Conservation (phyloP, 2,888 invertebrate genomes). For the Zaprionus bogoriensis region DNA sequence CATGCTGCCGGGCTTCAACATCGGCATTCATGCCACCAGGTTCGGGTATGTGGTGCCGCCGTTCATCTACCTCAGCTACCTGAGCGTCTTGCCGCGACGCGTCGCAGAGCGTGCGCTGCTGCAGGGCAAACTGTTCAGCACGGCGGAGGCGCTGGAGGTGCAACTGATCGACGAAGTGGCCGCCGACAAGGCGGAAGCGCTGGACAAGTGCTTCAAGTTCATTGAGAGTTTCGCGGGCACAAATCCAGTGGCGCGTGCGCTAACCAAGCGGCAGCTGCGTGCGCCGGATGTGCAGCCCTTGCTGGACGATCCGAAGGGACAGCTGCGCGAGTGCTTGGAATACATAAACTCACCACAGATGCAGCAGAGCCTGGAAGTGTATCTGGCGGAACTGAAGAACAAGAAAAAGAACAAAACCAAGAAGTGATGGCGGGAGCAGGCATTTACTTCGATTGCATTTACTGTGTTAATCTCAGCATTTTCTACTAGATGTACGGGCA, state of each 20-base stretch:
- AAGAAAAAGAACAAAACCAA: slow-evolving; percentile 27
- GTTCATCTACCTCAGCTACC: slow-evolving; percentile 88
- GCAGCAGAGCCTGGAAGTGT: slow-evolving; percentile 84
- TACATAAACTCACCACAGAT: slow-evolving; percentile 86
- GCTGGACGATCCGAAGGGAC: slow-evolving; percentile 85
- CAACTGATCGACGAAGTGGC: slow-evolving; percentile 91
- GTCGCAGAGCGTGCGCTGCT: slow-evolving; percentile 90
- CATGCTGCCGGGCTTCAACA: slow-evolving; percentile 90
- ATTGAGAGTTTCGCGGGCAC: slow-evolving; percentile 87
- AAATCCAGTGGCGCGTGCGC: slow-evolving; percentile 85
- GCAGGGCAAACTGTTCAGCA: slow-evolving; percentile 88
- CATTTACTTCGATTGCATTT: slow-evolving; percentile 13
- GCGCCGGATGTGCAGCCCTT: slow-evolving; percentile 84
- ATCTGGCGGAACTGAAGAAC: slow-evolving; percentile 24
- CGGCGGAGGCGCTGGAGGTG: slow-evolving; percentile 89
- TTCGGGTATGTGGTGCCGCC: slow-evolving; percentile 90
- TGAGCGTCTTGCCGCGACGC: slow-evolving; percentile 86
- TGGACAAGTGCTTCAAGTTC: slow-evolving; percentile 87
- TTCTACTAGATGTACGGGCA: slow-evolving; percentile 6
- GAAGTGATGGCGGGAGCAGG: slow-evolving; percentile 1
- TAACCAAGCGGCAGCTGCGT: slow-evolving; percentile 85
- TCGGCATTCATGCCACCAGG: slow-evolving; percentile 94
- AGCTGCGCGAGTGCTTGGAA: slow-evolving; percentile 86
- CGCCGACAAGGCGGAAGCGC: slow-evolving; percentile 86
- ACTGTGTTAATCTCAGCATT: slow-evolving; percentile 37